Percentiles rank a stretch among this genome's conserved stretches.
Conservation (phyloP, 2,888 invertebrate species). For the Synergus umbraculus region DNA sequence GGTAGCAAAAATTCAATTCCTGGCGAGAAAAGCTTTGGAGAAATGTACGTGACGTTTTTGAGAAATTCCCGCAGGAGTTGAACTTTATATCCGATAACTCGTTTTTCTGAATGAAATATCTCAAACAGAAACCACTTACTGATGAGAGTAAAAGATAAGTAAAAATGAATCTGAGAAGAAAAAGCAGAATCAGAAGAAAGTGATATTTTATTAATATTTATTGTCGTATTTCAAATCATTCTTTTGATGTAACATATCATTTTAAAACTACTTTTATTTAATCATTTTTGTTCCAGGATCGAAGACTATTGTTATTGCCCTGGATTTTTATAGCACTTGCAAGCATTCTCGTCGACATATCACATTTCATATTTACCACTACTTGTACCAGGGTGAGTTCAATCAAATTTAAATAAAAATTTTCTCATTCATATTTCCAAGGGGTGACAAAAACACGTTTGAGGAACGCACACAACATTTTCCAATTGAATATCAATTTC, state of each 20-base stretch:
- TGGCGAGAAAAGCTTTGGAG: not conserved
- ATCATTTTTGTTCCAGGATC: slow-evolving; percentile 80
- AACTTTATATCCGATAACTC: not conserved
- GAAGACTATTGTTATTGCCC: slow-evolving; percentile 84
- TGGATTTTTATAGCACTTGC: slow-evolving; percentile 85
- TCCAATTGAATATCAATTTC: not conserved
- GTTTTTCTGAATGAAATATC: not conserved
- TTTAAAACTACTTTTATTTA: not conserved
- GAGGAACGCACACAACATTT: not conserved
- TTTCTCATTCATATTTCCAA: not conserved
- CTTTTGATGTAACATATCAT: not conserved
- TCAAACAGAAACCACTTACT: not conserved
- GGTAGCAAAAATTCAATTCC: not conserved
- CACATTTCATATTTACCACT: slow-evolving; percentile 84
- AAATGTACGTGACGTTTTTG: not conserved
- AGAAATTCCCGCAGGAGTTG: not conserved
- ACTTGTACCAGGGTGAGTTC: slow-evolving; percentile 82
- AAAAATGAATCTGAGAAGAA: not conserved
- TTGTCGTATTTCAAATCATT: not conserved
- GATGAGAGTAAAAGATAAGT: too few species aligned
- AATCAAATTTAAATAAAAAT: slow-evolving; percentile 20
- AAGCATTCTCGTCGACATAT: slow-evolving; percentile 83
- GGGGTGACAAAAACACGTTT: not conserved
- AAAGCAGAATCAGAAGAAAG: not conserved
- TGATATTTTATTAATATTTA: not conserved